phyloP scores from a whole-genome alignment of 1,140 invertebrate species.

The Pectinophora gossypiella region DNA sequence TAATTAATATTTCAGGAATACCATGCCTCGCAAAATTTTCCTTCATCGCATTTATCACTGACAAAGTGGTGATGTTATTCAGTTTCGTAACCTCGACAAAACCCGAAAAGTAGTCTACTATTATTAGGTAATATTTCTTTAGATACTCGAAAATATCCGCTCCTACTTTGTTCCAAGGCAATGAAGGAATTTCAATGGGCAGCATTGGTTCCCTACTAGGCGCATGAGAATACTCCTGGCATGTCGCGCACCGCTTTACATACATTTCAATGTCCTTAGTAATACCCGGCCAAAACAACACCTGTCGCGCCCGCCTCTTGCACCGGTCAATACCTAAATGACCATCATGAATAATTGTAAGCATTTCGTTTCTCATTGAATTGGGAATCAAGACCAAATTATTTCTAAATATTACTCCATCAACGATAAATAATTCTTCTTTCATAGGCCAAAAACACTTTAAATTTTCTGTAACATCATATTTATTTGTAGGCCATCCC shows the following conservation, averaged over 20 bases:
- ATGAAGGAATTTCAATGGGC: slow-evolving; percentile 7
- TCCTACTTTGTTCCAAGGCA: slow-evolving; percentile 14
- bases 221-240: slow-evolving; percentile 13
- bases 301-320: slow-evolving; percentile 33
- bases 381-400: neutral
- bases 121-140: slow-evolving; percentile 10
- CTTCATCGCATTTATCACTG: neutral
- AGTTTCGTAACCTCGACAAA: neutral
- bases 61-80: neutral
- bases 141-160: slow-evolving; percentile 17
- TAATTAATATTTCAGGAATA: neutral
- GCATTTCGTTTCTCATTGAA: neutral
- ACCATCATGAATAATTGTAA: slow-evolving; percentile 28
- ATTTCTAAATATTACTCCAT: slow-evolving; percentile 1
- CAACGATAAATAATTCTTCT: too few species aligned
- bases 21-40: neutral
- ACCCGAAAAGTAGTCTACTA: neutral
- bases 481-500: neutral
- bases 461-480: too few species aligned
- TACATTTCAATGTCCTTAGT: slow-evolving; percentile 26
- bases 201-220: slow-evolving; percentile 10
- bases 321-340: slow-evolving; percentile 48
- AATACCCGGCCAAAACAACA: slow-evolving; percentile 51
- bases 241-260: slow-evolving; percentile 18
- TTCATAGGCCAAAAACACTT: too few species aligned